A percentile compares a stretch with the other conserved stretches of the same genome.
These are phyloP conservation scores for Hoplostethus atlanticus DNA, from an alignment of 2,797 vertebrate species.

Conservation along the genomic window DNA sequence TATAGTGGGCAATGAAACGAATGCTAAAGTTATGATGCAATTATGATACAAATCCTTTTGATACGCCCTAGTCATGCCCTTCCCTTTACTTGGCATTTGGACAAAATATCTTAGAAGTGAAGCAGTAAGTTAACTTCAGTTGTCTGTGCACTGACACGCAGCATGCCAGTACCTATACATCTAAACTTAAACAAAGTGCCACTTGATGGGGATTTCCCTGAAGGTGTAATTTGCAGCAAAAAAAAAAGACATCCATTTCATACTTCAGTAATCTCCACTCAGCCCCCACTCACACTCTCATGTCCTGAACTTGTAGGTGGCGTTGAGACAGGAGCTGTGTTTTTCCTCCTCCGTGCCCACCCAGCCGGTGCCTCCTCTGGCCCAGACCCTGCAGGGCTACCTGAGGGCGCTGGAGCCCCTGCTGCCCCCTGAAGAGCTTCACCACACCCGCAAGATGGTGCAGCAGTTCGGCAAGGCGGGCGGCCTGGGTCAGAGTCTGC, in stretches of 20 bases:
- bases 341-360: slow-evolving; percentile 76
- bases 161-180: neutral
- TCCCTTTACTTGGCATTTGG: slow-evolving; percentile 10
- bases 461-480: slow-evolving; percentile 77
- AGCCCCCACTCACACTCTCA: too few species aligned
- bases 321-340: slow-evolving; percentile 62
- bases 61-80: slow-evolving; percentile 15
- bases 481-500: slow-evolving; percentile 82
- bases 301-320: slow-evolving; percentile 53
- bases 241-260: too few species aligned
- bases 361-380: slow-evolving; percentile 86
- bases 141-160: slow-evolving; percentile 7
- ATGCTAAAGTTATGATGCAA: too few species aligned
- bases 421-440: slow-evolving; percentile 84
- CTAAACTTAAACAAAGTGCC: neutral
- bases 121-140: neutral
- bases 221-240: too few species aligned
- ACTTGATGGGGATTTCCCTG: neutral
- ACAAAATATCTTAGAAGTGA: slow-evolving; percentile 22
- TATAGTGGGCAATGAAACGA: neutral
- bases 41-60: slow-evolving; percentile 34
- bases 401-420: slow-evolving; percentile 86
- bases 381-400: slow-evolving; percentile 85
- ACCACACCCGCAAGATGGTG: slow-evolving; percentile 84
- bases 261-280: too few species aligned